A percentile compares a stretch with the other conserved stretches of the same genome.
Conservation (phyloP, 2,113 vertebrate species). For the Noturus placidus region DNA sequence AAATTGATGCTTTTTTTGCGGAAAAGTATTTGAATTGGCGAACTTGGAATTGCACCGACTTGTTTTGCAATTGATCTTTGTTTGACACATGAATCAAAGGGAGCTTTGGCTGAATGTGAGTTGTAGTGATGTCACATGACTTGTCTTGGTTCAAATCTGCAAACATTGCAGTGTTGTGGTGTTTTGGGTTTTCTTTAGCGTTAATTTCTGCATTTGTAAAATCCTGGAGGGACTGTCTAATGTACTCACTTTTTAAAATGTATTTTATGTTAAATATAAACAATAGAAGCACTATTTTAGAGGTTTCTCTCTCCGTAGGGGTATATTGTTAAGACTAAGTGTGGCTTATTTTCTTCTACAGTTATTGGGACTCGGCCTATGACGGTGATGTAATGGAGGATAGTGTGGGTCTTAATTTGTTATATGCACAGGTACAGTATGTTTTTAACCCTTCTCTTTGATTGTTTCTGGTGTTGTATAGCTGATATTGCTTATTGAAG, state of each 20-base stretch:
- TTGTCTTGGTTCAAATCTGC: too few relatives aligned
- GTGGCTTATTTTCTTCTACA: conserved; percentile 56
- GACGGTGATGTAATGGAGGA: conserved; percentile 95
- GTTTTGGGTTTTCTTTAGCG: too few relatives aligned
- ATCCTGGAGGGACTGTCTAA: too few relatives aligned
- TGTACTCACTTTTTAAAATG: neutral
- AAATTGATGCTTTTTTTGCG: too few relatives aligned
- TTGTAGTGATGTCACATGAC: too few relatives aligned
- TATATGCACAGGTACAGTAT: conserved; percentile 88
- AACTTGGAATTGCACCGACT: too few relatives aligned
- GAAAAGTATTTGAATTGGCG: too few relatives aligned
- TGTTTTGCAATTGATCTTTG: too few relatives aligned
- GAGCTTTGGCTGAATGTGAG: too few relatives aligned
- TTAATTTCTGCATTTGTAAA: too few relatives aligned
- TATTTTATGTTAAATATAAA: neutral
- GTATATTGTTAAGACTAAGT: neutral
- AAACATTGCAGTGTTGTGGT: too few relatives aligned
- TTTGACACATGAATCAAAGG: too few relatives aligned
- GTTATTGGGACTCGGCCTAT: conserved; percentile 96
- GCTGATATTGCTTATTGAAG: neutral
- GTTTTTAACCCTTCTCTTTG: neutral
- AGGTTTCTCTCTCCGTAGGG: neutral
- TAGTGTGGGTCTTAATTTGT: conserved; percentile 87
- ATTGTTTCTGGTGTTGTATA: neutral
- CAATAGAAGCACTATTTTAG: neutral